These are phyloP conservation scores for Takifugu rubripes DNA, from an alignment of 2,797 vertebrate species.

Conservation along the genomic window DNA sequence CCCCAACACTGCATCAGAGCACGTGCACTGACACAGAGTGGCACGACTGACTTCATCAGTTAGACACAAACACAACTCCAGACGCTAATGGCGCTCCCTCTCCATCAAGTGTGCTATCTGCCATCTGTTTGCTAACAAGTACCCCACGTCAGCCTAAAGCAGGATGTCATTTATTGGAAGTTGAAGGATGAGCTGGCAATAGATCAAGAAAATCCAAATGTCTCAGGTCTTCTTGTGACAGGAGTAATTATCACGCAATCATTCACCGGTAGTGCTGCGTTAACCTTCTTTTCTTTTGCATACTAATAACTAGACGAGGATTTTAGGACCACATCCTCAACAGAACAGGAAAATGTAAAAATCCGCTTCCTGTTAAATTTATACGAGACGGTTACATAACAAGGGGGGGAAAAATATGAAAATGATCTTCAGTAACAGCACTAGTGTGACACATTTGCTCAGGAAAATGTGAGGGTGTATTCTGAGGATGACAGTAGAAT, in stretches of 20 bases:
- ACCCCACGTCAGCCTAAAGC: not conserved
- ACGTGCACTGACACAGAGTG: not conserved
- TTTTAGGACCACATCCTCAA: not conserved
- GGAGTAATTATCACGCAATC: not conserved
- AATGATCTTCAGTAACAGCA: not conserved
- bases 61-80: not conserved
- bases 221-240: constrained; percentile 1
- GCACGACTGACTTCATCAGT: not conserved
- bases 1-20: no score
- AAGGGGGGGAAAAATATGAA: not conserved
- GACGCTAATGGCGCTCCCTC: no score
- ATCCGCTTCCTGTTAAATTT: constrained; percentile 9
- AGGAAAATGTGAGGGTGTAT: constrained; percentile 30
- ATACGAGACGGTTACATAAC: not conserved
- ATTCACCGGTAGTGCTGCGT: not conserved
- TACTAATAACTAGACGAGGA: not conserved
- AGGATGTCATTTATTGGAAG: not conserved
- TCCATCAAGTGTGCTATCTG: no score
- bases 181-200: not conserved
- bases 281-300: not conserved
- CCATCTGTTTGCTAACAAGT: not conserved
- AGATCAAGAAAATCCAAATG: not conserved
- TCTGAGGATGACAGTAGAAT: constrained; percentile 41
- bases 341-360: not conserved
- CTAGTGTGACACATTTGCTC: constrained; percentile 3